phyloP scores from a whole-genome alignment of 2,888 invertebrate species.

The Harpalus rubripes region DNA sequence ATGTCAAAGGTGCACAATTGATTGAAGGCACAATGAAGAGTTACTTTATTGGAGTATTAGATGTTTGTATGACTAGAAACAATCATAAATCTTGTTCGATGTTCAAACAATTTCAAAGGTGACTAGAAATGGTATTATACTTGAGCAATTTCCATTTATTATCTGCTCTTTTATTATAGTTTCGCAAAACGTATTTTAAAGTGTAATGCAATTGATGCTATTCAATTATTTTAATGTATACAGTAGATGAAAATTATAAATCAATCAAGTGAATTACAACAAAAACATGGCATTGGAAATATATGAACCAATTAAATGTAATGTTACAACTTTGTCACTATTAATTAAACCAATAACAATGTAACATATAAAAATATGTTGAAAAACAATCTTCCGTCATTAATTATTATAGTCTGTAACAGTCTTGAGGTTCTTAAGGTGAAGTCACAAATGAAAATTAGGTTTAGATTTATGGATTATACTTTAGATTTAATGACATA shows the following conservation, averaged over 20 bases:
- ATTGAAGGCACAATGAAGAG: neutral
- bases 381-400: no score
- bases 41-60: neutral
- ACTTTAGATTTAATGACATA: no score
- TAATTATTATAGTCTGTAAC: no score
- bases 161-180: neutral
- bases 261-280: neutral
- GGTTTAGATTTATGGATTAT: no score
- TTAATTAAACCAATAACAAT: no score
- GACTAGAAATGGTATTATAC: neutral
- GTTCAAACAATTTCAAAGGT: neutral
- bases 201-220: neutral
- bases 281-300: neutral
- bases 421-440: no score
- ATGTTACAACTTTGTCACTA: neutral
- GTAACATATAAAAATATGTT: no score
- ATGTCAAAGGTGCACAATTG: neutral
- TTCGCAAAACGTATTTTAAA: constrained; percentile 1
- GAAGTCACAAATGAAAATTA: no score
- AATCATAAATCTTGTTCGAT: neutral
- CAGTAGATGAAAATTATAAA: neutral
- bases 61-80: neutral
- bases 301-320: neutral
- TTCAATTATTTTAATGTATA: constrained; percentile 4
- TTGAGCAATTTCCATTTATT: neutral